phyloP scores from a whole-genome alignment of 2,888 invertebrate genomes.

The Hirtodrosophila cameraria region DNA sequence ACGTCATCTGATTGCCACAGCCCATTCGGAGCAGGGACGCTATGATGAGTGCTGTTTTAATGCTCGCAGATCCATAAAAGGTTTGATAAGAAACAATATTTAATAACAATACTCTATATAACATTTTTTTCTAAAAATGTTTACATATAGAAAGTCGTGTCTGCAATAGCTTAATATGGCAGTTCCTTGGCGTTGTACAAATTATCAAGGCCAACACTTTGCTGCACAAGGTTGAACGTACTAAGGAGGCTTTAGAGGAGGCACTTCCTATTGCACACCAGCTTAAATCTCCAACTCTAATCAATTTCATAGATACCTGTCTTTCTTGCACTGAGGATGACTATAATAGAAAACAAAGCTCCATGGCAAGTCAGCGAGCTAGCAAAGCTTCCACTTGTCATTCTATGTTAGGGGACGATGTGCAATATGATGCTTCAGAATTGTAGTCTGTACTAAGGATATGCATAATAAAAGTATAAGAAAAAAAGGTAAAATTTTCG shows the following conservation, averaged over 20 bases:
- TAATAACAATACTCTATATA: neutral
- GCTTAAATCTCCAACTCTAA: conserved; percentile 5
- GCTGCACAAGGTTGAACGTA: conserved; percentile 78
- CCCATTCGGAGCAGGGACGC: conserved; percentile 47
- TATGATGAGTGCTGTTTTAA: conserved; percentile 78
- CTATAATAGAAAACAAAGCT: conserved; percentile 12
- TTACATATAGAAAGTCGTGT: conserved; percentile 50
- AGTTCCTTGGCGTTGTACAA: conserved; percentile 70
- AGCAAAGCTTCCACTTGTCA: conserved; percentile 18
- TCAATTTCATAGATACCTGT: conserved; percentile 49
- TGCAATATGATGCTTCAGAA: too few relatives aligned
- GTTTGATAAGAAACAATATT: neutral
- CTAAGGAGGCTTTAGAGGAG: conserved; percentile 63
- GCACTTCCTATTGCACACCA: conserved; percentile 25
- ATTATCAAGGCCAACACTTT: conserved; percentile 75
- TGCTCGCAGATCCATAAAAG: conserved; percentile 69
- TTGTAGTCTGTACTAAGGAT: too few relatives aligned
- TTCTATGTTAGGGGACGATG: neutral
- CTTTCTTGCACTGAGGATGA: conserved; percentile 37
- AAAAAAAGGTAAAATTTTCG: too few relatives aligned
- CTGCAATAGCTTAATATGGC: conserved; percentile 75
- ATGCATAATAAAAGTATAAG: too few relatives aligned
- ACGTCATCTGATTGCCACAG: conserved; percentile 70
- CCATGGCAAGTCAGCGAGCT: conserved; percentile 8
- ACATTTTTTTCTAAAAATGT: too few relatives aligned